Base-by-base conservation (phyloP, 2,888 invertebrate genomes). In the Branchipolynoe longqiensis region DNA sequence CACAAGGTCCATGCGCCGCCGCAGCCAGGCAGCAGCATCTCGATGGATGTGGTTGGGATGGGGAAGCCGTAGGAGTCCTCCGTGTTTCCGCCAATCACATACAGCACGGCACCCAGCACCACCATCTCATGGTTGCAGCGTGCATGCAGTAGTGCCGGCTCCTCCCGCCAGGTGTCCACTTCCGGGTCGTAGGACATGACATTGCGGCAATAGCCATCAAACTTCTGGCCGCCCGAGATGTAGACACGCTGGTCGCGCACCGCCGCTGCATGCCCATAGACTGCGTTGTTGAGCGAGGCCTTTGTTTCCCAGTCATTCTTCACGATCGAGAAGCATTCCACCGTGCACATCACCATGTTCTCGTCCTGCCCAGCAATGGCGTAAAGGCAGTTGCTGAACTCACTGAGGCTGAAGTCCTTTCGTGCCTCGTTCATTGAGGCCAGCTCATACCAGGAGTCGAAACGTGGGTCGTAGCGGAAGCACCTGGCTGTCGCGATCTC, bases 401-500 rank as follows among this genome's bases (percentile, higher is more conserved):
- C 91, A 2, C 92, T 90, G 73, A 92, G 85, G 3, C 90, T 92
- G 91, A 93, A 93, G 86, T 93, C 93, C 87, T 93, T 93, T 25
- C 93, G 85, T 3, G 93, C 92, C 83, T 93, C 93, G 84, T 91
- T 93, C 93, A 93, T 93, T 6, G 93, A 90, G 12, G 92, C 89
- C 3, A 93, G 88, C 87, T 93, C 93, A 88, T 90, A 92, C 93
- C 93, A 92, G 1, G 90, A 88, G 85, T 92, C 93, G 86, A 92
- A 93, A 28, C 93, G 88, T 0, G 93, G 93, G 87, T 93, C 93
- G 84, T 92, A 93, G 38, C 93, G 89, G 85, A 93, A 93, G 86
- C 93, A 93, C 2, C 93, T 87, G 0, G 93, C 93, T 12, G 92
- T 92, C 12, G 93, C 93, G n/a, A 93, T 93, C 83, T 93, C 92